Evolutionary conservation across 2,797 vertebrate genomes (phyloP).

Genomic region (Percopsis omiscomaycus): DNA sequence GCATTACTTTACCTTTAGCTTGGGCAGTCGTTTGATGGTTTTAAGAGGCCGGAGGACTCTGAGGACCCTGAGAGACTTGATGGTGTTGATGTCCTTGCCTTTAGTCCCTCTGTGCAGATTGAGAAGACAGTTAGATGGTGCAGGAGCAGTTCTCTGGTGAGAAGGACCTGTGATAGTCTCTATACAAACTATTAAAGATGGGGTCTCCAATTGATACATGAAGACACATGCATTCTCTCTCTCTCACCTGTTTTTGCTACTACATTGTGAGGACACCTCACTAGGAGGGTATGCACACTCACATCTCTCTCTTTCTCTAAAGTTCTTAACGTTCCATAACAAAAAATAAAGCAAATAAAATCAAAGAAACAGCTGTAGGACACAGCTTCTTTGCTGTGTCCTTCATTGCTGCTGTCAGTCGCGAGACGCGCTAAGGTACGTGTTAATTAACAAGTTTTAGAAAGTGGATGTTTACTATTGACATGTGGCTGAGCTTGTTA

Average conservation of each 20-base stretch:
- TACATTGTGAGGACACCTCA: no score
- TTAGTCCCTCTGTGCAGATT: conserved; percentile 88
- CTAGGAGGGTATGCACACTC: background rate
- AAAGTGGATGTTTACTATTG: conserved; percentile 10
- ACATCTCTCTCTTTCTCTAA: background rate
- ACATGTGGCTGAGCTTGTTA: background rate
- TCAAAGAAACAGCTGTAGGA: conserved; percentile 55
- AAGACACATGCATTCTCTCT: background rate
- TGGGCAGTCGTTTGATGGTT: conserved; percentile 96
- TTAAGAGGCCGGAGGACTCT: conserved; percentile 93
- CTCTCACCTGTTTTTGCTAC: background rate
- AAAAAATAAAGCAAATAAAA: conserved; percentile 20
- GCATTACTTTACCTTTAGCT: conserved; percentile 86
- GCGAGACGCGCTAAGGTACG: conserved; percentile 8
- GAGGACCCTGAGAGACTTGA: conserved; percentile 95
- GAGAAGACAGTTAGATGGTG: conserved; percentile 45
- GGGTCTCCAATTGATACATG: no score
- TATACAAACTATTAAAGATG: no score
- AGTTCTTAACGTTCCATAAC: no score
- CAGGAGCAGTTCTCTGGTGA: background rate
- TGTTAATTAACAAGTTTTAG: conserved; percentile 27
- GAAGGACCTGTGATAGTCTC: background rate
- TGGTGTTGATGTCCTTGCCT: conserved; percentile 99
- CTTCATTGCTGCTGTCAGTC: conserved; percentile 35
- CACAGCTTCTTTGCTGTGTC: conserved; percentile 61